phyloP scores from a whole-genome alignment of 2,797 vertebrate genomes.

The Scyliorhinus canicula region DNA sequence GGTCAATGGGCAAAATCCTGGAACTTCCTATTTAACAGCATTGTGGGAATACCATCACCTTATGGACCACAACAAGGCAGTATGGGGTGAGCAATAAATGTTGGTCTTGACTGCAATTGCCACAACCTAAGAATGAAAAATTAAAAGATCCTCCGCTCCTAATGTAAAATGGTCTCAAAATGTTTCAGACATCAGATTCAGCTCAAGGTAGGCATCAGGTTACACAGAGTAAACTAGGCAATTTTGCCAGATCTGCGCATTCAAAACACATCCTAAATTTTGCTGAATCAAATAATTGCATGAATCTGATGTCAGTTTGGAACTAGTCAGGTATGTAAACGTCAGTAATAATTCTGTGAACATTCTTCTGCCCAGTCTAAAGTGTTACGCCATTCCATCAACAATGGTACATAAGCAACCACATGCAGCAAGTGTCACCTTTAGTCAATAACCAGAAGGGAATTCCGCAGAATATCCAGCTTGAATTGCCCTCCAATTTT shows the following conservation, averaged over 20 bases:
- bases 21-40: not conserved
- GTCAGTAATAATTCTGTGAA: not conserved
- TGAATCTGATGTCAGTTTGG: not conserved
- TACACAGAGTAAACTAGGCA: not conserved
- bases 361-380: not conserved
- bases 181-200: not conserved
- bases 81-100: not conserved
- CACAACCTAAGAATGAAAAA: not conserved
- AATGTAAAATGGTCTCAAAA: not conserved
- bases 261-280: not conserved
- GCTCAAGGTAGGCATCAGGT: not conserved
- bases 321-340: not conserved
- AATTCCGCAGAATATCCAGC: not conserved
- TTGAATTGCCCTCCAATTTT: not conserved
- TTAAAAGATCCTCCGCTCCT: not conserved
- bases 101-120: not conserved
- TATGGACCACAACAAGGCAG: not conserved
- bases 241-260: not conserved
- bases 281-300: not conserved
- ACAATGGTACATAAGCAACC: not conserved
- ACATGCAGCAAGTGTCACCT: not conserved
- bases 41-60: not conserved
- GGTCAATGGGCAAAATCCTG: not conserved
- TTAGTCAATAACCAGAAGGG: not conserved
- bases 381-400: not conserved